phyloP scores from a whole-genome alignment of 2,113 vertebrate species.

The Elephantulus edwardii region DNA sequence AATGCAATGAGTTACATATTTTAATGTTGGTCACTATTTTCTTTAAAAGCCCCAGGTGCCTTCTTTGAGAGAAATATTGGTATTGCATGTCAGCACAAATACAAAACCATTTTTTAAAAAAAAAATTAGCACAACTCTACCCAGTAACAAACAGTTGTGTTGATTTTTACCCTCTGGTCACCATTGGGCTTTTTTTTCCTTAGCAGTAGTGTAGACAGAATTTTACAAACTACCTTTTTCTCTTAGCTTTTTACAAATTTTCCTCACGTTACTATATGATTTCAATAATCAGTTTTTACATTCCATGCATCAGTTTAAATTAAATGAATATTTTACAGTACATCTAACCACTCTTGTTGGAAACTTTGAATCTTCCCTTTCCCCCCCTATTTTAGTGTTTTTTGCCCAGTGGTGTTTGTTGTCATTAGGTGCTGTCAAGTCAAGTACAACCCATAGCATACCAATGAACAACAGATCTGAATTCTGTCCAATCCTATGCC shows the following conservation, averaged over 20 bases:
- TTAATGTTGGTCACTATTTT: constrained; percentile 41
- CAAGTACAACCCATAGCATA: too few relatives aligned
- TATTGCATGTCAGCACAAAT: background rate
- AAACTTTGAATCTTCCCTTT: constrained; percentile 27
- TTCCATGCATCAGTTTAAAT: background rate
- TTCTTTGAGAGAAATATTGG: background rate
- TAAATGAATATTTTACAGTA: background rate
- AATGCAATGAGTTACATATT: constrained; percentile 13
- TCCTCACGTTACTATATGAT: background rate
- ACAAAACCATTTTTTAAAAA: constrained; percentile 15
- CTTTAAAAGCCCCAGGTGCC: background rate
- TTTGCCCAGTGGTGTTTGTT: too few relatives aligned
- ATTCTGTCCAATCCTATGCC: too few relatives aligned
- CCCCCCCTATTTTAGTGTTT: constrained; percentile 11
- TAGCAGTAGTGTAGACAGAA: background rate
- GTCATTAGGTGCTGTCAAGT: too few relatives aligned
- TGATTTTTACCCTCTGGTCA: constrained; percentile 22
- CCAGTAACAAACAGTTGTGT: background rate
- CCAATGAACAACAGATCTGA: too few relatives aligned
- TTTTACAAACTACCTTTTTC: constrained; percentile 27
- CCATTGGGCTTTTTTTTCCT: background rate
- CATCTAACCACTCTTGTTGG: constrained; percentile 38
- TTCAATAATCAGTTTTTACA: constrained; percentile 31
- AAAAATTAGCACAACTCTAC: constrained; percentile 13
- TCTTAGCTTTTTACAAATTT: constrained; percentile 31